Base-by-base conservation (phyloP, 2,888 invertebrate genomes). In the Thyatira batis region DNA sequence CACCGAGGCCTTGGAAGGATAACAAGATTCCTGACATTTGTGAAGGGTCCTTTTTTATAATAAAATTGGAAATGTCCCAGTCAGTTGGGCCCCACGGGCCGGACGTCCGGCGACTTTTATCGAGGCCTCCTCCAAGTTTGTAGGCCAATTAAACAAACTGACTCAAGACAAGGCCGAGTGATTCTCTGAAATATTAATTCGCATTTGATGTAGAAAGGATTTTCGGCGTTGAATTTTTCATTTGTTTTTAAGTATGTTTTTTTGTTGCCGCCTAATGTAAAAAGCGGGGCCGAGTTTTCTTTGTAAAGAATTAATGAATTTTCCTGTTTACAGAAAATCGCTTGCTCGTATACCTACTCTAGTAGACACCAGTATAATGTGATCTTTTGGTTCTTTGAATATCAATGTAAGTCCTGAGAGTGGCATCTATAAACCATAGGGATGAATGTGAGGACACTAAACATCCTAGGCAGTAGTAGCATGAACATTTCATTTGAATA, bases 71-170 rank as follows among this genome's bases (percentile, higher is more conserved):
- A 69, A 70, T 63, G 67, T 63, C 67, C 67, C 60, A 58, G 61
- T 66, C 62, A 64, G 61, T 66, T 68, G 59, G 59, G 45, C 43
- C 45, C 27, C 21, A 49, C 33, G 68, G 59, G 57, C 69, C 80
- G 83, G 84, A 85, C 65, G 69, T 84, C 85, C 84, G 79, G 78
- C 53, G 39, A 39, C 78, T 78, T 73, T 77, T 73, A 73, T 76
- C 73, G 76, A 73, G 62, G 39, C 39, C 39, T 67, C 63, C 72
- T 62, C 51, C 67, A 71, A 78, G 78, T 78, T 83, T 78, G 76
- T 70, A 71, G 74, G 73, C 67, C 78, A 85, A 84, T 85, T 85
- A 83, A 76, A 78, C 76, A 77, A 76, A 73, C 68, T 69, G 63
- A 61, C 68, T 52, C 61, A 58, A 60, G 65, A 67, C 53, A 54